phyloP scores from a whole-genome alignment of 2,113 vertebrate genomes.

The Mesoclemmys tuberculata region DNA sequence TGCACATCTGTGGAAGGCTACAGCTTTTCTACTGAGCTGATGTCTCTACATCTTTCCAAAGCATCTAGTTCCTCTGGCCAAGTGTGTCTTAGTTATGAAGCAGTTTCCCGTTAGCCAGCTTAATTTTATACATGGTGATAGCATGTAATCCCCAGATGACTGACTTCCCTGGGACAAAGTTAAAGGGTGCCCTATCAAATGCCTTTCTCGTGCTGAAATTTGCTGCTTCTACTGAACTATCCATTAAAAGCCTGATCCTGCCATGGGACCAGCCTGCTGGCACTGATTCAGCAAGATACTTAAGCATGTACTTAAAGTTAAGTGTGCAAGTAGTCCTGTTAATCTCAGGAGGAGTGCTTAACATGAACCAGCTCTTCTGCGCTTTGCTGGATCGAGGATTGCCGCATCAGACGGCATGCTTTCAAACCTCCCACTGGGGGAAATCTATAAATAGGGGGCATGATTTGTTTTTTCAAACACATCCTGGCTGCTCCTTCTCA shows the following conservation, averaged over 20 bases:
- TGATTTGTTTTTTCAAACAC: fast-evolving
- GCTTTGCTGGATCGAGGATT: background rate
- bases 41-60: background rate
- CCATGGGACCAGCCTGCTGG: background rate
- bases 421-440: fast-evolving
- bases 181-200: background rate
- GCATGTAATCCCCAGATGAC: background rate
- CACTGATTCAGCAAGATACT: background rate
- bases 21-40: background rate
- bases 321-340: background rate
- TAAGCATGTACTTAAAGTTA: background rate
- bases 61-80: background rate
- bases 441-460: background rate
- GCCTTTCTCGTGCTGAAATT: background rate
- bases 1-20: background rate
- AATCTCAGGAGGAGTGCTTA: background rate
- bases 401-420: fast-evolving
- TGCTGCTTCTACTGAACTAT: background rate
- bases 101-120: background rate
- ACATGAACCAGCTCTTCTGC: background rate
- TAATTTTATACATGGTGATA: background rate
- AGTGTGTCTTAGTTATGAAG: background rate
- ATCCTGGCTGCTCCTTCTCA: background rate
- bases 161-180: background rate
- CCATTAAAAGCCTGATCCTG: background rate